Evolutionary conservation across 2,888 invertebrate genomes (phyloP).

Genomic region (Bombyx huttoni): DNA sequence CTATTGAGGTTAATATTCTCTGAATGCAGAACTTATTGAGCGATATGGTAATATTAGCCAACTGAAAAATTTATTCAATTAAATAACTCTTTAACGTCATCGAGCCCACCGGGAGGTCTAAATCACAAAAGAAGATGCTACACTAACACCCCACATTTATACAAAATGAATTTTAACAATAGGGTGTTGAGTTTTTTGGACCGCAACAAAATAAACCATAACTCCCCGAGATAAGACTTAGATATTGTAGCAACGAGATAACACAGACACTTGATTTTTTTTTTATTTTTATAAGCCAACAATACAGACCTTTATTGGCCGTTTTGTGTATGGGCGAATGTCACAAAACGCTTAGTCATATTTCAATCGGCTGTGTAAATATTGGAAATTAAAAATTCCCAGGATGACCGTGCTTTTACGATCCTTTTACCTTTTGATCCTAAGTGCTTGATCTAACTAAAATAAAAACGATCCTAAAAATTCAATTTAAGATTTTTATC

Average conservation of each 20-base stretch:
- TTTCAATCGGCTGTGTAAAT: constrained; percentile 54
- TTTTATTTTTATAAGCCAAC: constrained; percentile 45
- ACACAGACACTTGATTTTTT: constrained; percentile 30
- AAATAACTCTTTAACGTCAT: constrained; percentile 2
- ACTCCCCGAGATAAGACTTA: constrained; percentile 8
- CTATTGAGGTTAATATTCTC: background rate
- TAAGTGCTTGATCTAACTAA: too few species aligned
- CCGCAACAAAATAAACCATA: constrained; percentile 14
- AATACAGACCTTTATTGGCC: constrained; percentile 58
- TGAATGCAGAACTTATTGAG: background rate
- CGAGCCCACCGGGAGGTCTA: constrained; percentile 32
- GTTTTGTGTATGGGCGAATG: constrained; percentile 57
- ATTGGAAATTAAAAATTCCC: constrained; percentile 25
- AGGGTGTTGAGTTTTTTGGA: constrained; percentile 16
- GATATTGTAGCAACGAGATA: constrained; percentile 2
- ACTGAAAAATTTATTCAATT: background rate
- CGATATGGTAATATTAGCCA: background rate
- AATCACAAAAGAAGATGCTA: constrained; percentile 24
- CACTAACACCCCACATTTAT: constrained; percentile 30
- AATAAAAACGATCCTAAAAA: too few species aligned
- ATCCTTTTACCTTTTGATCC: background rate
- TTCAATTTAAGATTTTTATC: background rate
- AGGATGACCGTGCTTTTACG: constrained; percentile 6
- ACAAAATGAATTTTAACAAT: constrained; percentile 27
- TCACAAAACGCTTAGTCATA: constrained; percentile 53